phyloP scores from a whole-genome alignment of 1,140 invertebrate species.

The Octopus sinensis region DNA sequence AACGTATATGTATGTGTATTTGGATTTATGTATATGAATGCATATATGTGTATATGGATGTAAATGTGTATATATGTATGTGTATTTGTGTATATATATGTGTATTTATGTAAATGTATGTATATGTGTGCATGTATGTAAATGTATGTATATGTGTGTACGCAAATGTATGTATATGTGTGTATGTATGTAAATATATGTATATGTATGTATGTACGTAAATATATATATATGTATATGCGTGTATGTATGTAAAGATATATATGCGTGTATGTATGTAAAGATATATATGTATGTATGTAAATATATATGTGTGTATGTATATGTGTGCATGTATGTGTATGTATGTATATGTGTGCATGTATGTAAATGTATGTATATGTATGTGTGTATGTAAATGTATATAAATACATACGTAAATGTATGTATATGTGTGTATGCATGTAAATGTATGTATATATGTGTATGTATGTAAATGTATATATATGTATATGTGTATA shows the following conservation, averaged over 20 bases:
- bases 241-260: background rate
- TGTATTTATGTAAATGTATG: no score
- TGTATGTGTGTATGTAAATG: background rate
- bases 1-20: no score
- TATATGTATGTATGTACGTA: background rate
- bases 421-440: background rate
- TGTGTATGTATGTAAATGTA: background rate
- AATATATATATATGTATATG: background rate
- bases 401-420: background rate
- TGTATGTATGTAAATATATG: background rate
- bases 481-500: background rate
- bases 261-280: background rate
- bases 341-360: background rate
- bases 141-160: no score
- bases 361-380: background rate
- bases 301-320: background rate
- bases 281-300: background rate
- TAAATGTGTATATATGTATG: no score
- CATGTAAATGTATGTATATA: background rate
- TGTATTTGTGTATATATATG: no score
- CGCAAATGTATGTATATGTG: no score
- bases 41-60: no score
- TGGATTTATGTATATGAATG: no score
- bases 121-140: no score
- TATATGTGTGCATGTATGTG: background rate